These are phyloP conservation scores for Drosophila pachea DNA, from an alignment of 1,140 invertebrate genomes.

Conservation along the genomic window DNA sequence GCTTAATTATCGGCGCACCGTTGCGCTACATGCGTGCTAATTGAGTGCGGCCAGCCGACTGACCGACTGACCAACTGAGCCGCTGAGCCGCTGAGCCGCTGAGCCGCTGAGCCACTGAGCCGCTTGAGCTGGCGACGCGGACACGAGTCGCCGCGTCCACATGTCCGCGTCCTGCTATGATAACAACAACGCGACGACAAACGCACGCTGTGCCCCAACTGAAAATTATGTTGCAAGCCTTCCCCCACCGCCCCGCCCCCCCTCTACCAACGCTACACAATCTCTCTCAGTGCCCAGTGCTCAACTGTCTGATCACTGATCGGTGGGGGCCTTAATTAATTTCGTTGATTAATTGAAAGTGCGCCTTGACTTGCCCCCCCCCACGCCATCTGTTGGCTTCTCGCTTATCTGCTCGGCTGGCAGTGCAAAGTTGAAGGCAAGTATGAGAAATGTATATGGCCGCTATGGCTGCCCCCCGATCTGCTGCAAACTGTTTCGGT, in stretches of 20 bases:
- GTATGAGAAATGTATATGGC: constrained; percentile 54
- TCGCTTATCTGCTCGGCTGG: constrained; percentile 26
- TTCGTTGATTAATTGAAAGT: constrained; percentile 77
- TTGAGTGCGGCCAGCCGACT: constrained; percentile 50
- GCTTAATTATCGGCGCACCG: constrained; percentile 66
- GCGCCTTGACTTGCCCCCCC: constrained; percentile 39
- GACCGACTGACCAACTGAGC: constrained; percentile 50
- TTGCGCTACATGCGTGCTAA: constrained; percentile 74
- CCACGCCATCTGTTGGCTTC: not conserved
- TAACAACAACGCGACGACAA: constrained; percentile 73
- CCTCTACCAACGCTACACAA: constrained; percentile 10
- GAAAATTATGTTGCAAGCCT: constrained; percentile 72
- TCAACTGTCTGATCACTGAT: constrained; percentile 59
- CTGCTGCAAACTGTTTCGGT: constrained; percentile 44
- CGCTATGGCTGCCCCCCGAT: no score
- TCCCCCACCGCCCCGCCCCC: no score
- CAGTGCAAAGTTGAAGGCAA: constrained; percentile 74
- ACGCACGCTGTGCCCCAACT: constrained; percentile 72
- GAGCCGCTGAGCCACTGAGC: not conserved
- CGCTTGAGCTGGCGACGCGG: constrained; percentile 17
- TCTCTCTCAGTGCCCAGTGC: constrained; percentile 44
- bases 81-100: constrained; percentile 8
- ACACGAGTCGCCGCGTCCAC: constrained; percentile 14
- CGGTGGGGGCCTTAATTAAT: constrained; percentile 66
- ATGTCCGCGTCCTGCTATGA: constrained; percentile 63